These are phyloP conservation scores for Eustalomyia histrio DNA, from an alignment of 2,888 invertebrate genomes.

Conservation along the genomic window DNA sequence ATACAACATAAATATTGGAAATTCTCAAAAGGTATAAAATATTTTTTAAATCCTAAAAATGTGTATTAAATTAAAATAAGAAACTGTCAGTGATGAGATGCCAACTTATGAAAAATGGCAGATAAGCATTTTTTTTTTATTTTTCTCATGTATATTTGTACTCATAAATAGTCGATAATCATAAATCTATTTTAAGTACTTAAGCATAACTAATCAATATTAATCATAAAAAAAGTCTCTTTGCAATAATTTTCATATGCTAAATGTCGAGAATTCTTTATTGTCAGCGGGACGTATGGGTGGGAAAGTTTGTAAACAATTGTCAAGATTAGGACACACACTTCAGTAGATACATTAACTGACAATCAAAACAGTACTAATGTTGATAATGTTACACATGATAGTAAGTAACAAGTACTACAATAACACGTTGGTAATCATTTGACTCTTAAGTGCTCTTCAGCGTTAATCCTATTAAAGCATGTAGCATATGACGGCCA, in stretches of 20 bases:
- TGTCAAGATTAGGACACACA: slow-evolving; percentile 65
- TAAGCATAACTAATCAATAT: slow-evolving; percentile 69
- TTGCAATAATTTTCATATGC: slow-evolving; percentile 46
- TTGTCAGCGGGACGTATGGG: slow-evolving; percentile 69
- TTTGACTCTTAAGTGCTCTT: slow-evolving; percentile 78
- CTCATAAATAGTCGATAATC: not conserved
- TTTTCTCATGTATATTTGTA: not conserved
- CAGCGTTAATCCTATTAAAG: slow-evolving; percentile 78
- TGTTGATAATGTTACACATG: not conserved
- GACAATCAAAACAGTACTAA: slow-evolving; percentile 61
- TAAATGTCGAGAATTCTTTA: slow-evolving; percentile 43
- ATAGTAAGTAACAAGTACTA: slow-evolving; percentile 67
- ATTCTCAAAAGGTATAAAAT: too few species aligned
- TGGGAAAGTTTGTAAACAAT: slow-evolving; percentile 77
- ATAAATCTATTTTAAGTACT: slow-evolving; percentile 64
- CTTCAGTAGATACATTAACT: slow-evolving; percentile 49
- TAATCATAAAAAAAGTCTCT: slow-evolving; percentile 40
- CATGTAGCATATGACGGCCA: slow-evolving; percentile 69
- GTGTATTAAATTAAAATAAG: too few species aligned
- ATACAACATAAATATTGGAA: too few species aligned
- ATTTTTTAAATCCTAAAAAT: too few species aligned
- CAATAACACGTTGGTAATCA: slow-evolving; percentile 70
- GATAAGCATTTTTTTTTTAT: not conserved
- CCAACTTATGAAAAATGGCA: too few species aligned
- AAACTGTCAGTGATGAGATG: too few species aligned